Conservation (phyloP, 2,888 invertebrate genomes). For the Epistrophe eligans region DNA sequence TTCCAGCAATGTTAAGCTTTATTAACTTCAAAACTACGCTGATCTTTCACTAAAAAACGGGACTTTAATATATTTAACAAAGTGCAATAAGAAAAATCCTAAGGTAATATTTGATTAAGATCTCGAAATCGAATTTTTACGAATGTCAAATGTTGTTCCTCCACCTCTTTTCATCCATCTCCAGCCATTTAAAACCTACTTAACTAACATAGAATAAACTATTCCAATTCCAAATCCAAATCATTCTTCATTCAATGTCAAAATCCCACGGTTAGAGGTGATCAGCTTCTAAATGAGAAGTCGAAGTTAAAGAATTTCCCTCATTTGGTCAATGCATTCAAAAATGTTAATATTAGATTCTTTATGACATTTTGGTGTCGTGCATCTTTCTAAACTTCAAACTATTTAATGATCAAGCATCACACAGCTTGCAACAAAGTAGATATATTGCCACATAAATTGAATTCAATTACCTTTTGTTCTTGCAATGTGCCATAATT, state of each 20-base stretch:
- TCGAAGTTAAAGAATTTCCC: neutral
- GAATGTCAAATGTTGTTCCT: too few relatives aligned
- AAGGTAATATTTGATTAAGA: too few relatives aligned
- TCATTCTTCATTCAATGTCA: neutral
- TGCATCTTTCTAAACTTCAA: conserved; percentile 5
- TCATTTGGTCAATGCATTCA: conserved; percentile 8
- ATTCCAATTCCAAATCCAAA: neutral
- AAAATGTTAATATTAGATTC: conserved; percentile 3
- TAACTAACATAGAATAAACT: neutral
- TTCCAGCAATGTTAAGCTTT: too few relatives aligned
- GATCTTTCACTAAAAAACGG: too few relatives aligned
- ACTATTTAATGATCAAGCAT: conserved; percentile 24
- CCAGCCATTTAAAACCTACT: neutral
- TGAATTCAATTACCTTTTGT: conserved; percentile 70
- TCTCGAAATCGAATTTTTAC: too few relatives aligned
- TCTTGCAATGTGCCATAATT: conserved; percentile 50
- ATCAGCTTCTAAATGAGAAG: neutral
- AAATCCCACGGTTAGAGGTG: neutral
- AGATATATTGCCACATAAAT: conserved; percentile 68
- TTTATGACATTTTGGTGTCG: conserved; percentile 20
- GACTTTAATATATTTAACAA: too few relatives aligned
- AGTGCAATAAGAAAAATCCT: too few relatives aligned
- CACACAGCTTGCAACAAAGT: conserved; percentile 42
- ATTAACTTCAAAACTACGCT: too few relatives aligned
- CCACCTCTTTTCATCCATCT: too few relatives aligned